These are phyloP conservation scores for Diadophis punctatus DNA, from an alignment of 2,113 vertebrate species.

Conservation along the genomic window DNA sequence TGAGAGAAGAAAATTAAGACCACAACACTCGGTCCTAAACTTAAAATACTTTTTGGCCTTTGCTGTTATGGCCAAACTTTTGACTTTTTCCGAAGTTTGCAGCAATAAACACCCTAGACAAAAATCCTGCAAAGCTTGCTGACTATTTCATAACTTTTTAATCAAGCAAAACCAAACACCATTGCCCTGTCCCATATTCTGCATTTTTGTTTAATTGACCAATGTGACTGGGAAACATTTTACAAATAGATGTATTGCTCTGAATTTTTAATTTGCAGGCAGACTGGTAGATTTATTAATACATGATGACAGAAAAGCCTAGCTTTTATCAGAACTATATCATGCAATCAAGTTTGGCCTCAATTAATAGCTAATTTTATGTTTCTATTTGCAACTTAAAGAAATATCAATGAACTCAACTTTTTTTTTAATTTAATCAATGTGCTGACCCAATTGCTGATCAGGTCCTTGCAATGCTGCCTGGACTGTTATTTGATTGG, in stretches of 20 bases:
- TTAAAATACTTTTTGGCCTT: not conserved
- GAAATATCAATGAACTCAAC: not conserved
- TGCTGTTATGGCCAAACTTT: not conserved
- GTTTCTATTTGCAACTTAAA: not conserved
- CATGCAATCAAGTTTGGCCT: not conserved
- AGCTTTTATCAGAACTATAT: not conserved
- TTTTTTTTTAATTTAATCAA: not conserved
- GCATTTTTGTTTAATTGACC: not conserved
- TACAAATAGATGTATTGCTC: not conserved
- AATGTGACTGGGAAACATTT: not conserved
- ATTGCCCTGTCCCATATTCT: not conserved
- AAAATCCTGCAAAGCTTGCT: not conserved
- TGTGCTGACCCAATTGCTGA: not conserved
- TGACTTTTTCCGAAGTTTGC: not conserved
- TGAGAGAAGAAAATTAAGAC: not conserved
- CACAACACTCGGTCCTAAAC: not conserved
- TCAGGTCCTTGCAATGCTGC: not conserved
- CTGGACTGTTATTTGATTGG: not conserved
- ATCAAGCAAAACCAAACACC: not conserved
- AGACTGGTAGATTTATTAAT: not conserved
- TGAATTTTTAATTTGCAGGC: not conserved
- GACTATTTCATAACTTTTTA: not conserved
- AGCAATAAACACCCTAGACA: not conserved
- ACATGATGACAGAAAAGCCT: not conserved
- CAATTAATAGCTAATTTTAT: not conserved